Base-by-base conservation (phyloP, 2,113 vertebrate genomes). In the Centropus bengalensis region DNA sequence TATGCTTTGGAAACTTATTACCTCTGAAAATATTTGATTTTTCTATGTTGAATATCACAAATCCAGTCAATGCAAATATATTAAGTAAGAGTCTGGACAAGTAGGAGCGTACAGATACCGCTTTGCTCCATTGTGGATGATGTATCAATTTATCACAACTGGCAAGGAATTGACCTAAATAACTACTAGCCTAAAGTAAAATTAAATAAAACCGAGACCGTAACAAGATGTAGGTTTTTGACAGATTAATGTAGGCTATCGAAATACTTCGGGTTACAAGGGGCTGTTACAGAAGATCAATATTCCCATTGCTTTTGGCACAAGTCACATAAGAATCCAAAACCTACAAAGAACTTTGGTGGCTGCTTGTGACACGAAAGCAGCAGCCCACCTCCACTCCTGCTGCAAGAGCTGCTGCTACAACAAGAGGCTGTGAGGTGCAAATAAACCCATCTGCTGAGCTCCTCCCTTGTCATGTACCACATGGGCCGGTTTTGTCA, bases 171-270 rank as follows among this genome's bases (percentile, higher is more conserved):
- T 85, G 82, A 88, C 90, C 60, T 83, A 85, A 91, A 80, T 58
- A 80, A 69, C 79, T 47, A 42, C 33, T 83, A 63, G 71, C 64
- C 71, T 44, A 33, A 90, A 94, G 94, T 67, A 90, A 92, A 91
- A 88, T 89, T 55, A 94, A 90, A 96, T 73, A 88, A 88, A 95
- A 74, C 68, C 26, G 51, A 44, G 79, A 19, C 38, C 70, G 42
- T 54, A 88, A 83, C 88, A 93, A 93, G 88, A 67, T 30, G 71
- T 44, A 86, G 71, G 32, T 51, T 91, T 90, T 90, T 45, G 82
- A 38, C 86, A 93, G 88, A 88, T 80, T 86, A 78, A 82, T 32
- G 58, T 27, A 69, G 59, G 75, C 92, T 80, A n/a, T 74, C 77
- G 75, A 69, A 91, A 83, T 55, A 67, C 51, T 51, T 45, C 1